A percentile compares a stretch with the other conserved stretches of the same genome.
Evolutionary conservation across 1,140 invertebrate species (phyloP).

Genomic region (Arctopsyche grandis): DNA sequence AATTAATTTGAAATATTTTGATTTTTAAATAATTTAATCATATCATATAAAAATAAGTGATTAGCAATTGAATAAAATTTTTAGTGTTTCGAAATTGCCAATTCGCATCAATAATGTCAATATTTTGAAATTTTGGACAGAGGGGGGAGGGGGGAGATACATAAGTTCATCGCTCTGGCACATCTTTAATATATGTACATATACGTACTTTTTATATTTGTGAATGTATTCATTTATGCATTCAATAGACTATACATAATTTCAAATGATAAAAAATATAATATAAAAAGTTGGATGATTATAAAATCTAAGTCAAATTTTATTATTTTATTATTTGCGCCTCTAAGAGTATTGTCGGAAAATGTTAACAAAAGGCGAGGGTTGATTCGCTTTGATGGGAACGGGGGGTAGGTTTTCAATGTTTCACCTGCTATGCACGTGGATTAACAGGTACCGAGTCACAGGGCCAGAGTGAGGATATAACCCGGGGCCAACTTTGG

Average conservation of each 20-base stretch:
- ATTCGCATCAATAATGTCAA: no score
- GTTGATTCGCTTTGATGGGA: neutral
- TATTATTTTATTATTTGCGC: no score
- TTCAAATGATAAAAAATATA: neutral
- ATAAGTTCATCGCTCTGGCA: no score
- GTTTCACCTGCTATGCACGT: slow-evolving; percentile 24
- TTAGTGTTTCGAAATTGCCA: no score
- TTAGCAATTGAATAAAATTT: no score
- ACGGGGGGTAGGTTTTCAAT: neutral
- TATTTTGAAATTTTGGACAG: no score
- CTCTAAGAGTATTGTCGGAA: no score
- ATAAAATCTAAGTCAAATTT: neutral
- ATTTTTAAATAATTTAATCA: no score
- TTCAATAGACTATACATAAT: neutral
- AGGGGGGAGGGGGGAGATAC: no score
- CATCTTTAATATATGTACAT: neutral
- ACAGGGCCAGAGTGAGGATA: neutral
- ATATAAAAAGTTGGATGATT: neutral
- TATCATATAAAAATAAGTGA: no score
- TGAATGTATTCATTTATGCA: neutral
- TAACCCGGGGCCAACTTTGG: slow-evolving; percentile 29
- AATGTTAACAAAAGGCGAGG: no score
- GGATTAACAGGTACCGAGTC: slow-evolving; percentile 29
- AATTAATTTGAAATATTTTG: no score
- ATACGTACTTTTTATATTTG: neutral